These are phyloP conservation scores for Nannoperca obscura DNA, from an alignment of 2,797 vertebrate genomes.

Conservation along the genomic window DNA sequence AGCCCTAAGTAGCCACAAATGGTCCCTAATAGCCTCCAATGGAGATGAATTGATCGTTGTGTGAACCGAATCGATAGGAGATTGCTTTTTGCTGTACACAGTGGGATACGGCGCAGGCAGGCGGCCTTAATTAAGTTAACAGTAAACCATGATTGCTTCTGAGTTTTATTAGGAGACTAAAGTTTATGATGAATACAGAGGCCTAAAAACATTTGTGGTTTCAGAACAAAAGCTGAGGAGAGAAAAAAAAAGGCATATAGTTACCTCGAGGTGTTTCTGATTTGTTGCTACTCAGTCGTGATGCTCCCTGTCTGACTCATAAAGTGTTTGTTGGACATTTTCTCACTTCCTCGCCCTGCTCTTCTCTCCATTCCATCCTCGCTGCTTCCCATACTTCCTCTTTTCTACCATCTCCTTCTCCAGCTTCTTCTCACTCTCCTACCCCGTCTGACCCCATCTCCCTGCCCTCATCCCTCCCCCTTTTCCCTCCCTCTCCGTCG, in stretches of 20 bases:
- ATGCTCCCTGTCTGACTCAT: slow-evolving; percentile 58
- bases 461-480: slow-evolving; percentile 16
- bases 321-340: slow-evolving; percentile 48
- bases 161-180: slow-evolving; percentile 77
- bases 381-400: slow-evolving; percentile 29
- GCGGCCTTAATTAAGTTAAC: slow-evolving; percentile 83
- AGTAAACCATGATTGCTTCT: slow-evolving; percentile 70
- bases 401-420: slow-evolving; percentile 17
- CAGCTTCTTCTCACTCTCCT: slow-evolving; percentile 31
- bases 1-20: slow-evolving; percentile 83
- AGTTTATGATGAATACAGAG: slow-evolving; percentile 64
- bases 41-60: slow-evolving; percentile 84
- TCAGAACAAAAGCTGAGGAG: slow-evolving; percentile 30
- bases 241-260: slow-evolving; percentile 19
- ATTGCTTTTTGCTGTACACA: slow-evolving; percentile 80
- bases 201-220: slow-evolving; percentile 32
- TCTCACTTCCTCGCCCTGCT: slow-evolving; percentile 40
- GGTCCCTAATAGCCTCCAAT: slow-evolving; percentile 84
- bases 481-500: slow-evolving; percentile 29
- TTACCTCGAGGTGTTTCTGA: slow-evolving; percentile 34
- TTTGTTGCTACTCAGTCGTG: slow-evolving; percentile 46
- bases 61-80: slow-evolving; percentile 79
- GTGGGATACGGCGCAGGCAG: slow-evolving; percentile 69
- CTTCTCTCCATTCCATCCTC: slow-evolving; percentile 18
- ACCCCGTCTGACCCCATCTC: slow-evolving; percentile 47